Evolutionary conservation across 2,888 invertebrate species (phyloP), one percentile per base, ranked within the genome.

Genomic region (Belgica antarctica): DNA sequence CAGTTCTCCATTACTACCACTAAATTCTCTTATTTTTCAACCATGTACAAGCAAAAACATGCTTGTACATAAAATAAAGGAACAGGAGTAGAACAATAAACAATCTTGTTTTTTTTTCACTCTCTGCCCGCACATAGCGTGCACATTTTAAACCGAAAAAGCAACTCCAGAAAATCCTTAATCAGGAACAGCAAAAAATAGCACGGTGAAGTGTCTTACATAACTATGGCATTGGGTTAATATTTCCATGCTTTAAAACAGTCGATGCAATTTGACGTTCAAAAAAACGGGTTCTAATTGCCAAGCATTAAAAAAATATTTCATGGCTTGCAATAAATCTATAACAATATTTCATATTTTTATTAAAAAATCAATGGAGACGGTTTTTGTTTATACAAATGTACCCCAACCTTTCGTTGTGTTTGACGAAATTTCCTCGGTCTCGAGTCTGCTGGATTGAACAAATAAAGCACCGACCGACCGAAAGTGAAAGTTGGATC

Each of bases 331-430:
- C 25, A 66, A 3, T 17, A 63, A 63, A 36, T 8, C 15, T 36
- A 24, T 19, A 10, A 52, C 17, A 52, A 52, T 17, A 52, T 22
- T 52, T 52, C n/a, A 27, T 27, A 59, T 59, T 27, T 68, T 57
- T 68, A 68, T 68, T 28, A 57, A 27, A 68, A 68, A 68, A 68
- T 68, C 68, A 57, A 68, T 68, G 57, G 17, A 27, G 34, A 31
- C 41, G 25, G 1, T n/a, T 24, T 41, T 59, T 27, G 59, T 24
- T 59, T 24, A 59, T 52, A 24, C 2, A 22, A 59, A 15, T 31
- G 12, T 31, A n/a, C n/a, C n/a, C n/a, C 17, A 46, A 46, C 12
- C 10, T 46, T 46, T 46, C 46, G 4, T 46, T 46, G 12, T 12
- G 25, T 59, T 59, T 59, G 59, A 27, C 27, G n/a, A n/a, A n/a